Conservation (phyloP, 2,797 vertebrate genomes). For the Sitta carolinensis region DNA sequence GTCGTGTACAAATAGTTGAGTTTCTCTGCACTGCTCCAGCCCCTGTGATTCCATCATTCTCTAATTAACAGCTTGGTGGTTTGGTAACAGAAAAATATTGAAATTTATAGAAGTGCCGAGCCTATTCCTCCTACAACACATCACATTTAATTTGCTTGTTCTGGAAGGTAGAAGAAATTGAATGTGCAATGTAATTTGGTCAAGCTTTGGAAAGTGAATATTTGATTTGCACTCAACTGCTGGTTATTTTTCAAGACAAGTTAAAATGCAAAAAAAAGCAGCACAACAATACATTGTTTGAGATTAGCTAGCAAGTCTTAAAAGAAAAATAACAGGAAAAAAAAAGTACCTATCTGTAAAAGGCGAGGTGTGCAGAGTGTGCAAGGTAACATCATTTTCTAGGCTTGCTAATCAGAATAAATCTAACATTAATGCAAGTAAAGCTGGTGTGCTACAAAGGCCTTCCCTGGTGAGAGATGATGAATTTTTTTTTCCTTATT, state of each 20-base stretch:
- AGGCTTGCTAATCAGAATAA: neutral
- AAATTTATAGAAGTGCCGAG: neutral
- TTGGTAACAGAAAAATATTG: conserved; percentile 15
- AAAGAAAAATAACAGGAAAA: neutral
- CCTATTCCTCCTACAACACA: conserved; percentile 4
- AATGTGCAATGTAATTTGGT: conserved; percentile 28
- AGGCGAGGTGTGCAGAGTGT: neutral
- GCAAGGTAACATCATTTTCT: neutral
- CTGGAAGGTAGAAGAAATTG: conserved; percentile 39
- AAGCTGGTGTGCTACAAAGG: neutral
- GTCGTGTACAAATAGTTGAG: neutral
- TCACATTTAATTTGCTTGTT: conserved; percentile 19
- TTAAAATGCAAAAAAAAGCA: neutral
- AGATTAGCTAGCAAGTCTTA: neutral
- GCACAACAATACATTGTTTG: neutral
- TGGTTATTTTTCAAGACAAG: neutral
- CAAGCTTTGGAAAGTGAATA: conserved; percentile 14
- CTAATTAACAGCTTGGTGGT: conserved; percentile 22
- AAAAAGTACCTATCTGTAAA: neutral
- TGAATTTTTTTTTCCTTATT: neutral
- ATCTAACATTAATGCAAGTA: neutral
- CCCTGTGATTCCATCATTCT: neutral
- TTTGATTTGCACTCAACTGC: neutral
- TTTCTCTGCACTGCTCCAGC: neutral
- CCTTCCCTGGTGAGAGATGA: neutral